A percentile compares a stretch with the other conserved stretches of the same genome.
Conservation (phyloP, 2,797 vertebrate genomes). For the Periophthalmus magnuspinnatus region DNA sequence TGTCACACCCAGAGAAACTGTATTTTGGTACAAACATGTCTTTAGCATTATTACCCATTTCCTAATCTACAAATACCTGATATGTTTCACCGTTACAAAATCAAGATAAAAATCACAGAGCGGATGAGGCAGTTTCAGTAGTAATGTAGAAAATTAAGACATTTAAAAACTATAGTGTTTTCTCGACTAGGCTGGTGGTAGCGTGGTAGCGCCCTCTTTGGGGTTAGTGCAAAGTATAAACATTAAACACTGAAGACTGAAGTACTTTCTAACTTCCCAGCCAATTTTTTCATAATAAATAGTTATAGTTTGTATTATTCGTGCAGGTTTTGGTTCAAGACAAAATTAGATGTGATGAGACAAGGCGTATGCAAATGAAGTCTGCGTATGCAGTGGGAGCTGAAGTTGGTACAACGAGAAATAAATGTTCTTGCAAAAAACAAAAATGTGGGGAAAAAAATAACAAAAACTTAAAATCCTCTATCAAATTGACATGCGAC, state of each 20-base stretch:
- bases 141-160: slow-evolving; percentile 7
- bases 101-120: slow-evolving; percentile 11
- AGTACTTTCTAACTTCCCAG: background rate
- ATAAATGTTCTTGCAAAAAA: background rate
- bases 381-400: too few relatives aligned
- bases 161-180: slow-evolving; percentile 1
- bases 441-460: background rate
- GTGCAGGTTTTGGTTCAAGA: slow-evolving; percentile 1
- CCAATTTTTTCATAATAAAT: background rate
- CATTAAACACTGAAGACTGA: background rate
- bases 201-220: background rate
- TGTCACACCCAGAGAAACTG: too few relatives aligned
- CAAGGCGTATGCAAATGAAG: too few relatives aligned
- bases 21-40: too few relatives aligned
- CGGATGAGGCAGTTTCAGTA: slow-evolving; percentile 5
- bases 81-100: slow-evolving; percentile 3
- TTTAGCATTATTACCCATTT: background rate
- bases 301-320: background rate
- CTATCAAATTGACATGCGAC: background rate
- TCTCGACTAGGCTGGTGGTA: background rate
- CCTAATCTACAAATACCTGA: background rate
- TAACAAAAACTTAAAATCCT: background rate
- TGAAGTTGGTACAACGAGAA: background rate
- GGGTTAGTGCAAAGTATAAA: slow-evolving; percentile 41
- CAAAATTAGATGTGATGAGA: background rate